Conservation (phyloP, 2,797 vertebrate genomes). For the Hipposideros larvatus region DNA sequence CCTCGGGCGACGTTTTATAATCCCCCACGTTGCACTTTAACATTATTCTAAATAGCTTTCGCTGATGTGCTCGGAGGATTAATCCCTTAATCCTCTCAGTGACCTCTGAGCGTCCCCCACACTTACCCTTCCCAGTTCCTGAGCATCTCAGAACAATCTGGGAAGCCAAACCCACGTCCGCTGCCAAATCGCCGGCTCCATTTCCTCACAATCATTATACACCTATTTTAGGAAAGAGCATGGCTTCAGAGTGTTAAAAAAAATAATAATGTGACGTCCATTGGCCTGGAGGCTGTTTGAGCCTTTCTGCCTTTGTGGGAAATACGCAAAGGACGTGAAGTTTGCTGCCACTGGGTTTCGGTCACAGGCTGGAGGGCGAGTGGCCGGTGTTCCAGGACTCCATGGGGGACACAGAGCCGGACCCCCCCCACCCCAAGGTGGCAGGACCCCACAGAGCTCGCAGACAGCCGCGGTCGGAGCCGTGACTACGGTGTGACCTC, state of each 20-base stretch:
- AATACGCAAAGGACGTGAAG: too few species aligned
- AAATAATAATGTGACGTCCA: too few species aligned
- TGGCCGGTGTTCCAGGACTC: fast-evolving
- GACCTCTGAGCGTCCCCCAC: too few species aligned
- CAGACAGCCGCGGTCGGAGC: fast-evolving
- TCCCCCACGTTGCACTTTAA: too few species aligned
- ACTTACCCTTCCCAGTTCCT: fast-evolving
- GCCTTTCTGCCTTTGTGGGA: background rate
- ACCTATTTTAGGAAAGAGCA: background rate
- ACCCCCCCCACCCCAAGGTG: too few species aligned
- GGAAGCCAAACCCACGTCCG: fast-evolving
- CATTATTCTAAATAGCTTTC: too few species aligned
- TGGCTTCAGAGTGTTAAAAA: fast-evolving
- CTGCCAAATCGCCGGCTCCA: background rate
- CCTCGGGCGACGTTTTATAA: too few species aligned
- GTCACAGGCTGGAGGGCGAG: background rate
- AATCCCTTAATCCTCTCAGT: too few species aligned
- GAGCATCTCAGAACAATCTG: background rate
- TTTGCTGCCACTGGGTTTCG: background rate
- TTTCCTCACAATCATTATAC: fast-evolving
- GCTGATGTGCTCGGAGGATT: too few species aligned
- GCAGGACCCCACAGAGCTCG: background rate
- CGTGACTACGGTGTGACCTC: fast-evolving
- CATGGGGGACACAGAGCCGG: fast-evolving
- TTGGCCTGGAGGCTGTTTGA: background rate